Evolutionary conservation across 2,113 vertebrate genomes (phyloP), one percentile per base, ranked within the genome.

Genomic region (Spea bombifrons): DNA sequence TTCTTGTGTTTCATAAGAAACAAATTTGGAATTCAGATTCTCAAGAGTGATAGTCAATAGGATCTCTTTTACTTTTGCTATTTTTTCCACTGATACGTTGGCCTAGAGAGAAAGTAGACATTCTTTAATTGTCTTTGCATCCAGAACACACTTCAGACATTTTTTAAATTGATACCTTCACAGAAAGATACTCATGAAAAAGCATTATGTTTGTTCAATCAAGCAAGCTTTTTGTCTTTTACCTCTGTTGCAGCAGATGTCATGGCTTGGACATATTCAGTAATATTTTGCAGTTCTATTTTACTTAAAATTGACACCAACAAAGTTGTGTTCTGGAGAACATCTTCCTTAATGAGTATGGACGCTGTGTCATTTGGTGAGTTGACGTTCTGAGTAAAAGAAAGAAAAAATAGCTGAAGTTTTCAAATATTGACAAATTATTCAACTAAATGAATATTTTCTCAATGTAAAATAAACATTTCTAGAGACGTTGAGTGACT

Each of bases 1-100:
- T 12, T 79, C 69, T 48, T 49, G 45, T 16, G 71, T 13, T 30
- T 43, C 16, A 67, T 79, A 79, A 16, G 6, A 4, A 53, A 43
- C 48, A 16, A 79, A 79, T 5, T 13, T 47, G 48, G 63, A 57
- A 45, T 44, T 48, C 13, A 74, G 52, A n/a, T 73, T 66, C 4
- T 10, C 66, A 17, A 80, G 7, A 3, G 52, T n/a, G 3, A 13
- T 44, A 45, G 66, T 64, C 68, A 80, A 9, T 44, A 73, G 50
- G 16, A 43, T 68, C 65, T 73, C 45, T 52, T 73, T 66, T 5
- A 80, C 45, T 7, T 7, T 43, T 30, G n/a, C 16, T 43, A 68
- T 16, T 17, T 80, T 63, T 12, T 46, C 7, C 10, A 4, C 15
- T 7, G 71, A 15, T 7, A 73, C 52, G 8, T 57, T 73, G 43